A percentile compares a stretch with the other conserved stretches of the same genome.
These are phyloP conservation scores for Neotoxoptera formosana DNA, from an alignment of 1,140 invertebrate genomes.

Conservation along the genomic window DNA sequence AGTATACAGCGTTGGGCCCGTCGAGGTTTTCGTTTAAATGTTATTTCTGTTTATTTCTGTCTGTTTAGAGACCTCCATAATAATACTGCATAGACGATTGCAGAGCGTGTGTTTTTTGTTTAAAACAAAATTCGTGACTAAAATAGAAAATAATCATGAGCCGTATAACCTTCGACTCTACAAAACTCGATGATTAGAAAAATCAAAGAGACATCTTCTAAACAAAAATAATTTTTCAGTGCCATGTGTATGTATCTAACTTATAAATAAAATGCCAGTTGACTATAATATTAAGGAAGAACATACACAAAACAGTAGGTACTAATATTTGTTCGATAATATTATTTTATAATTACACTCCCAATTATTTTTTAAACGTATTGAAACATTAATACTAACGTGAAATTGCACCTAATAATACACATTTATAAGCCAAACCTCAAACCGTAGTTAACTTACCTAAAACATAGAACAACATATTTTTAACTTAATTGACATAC, in stretches of 20 bases:
- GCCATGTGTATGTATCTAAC: not conserved
- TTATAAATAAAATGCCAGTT: not conserved
- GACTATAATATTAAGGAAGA: not conserved
- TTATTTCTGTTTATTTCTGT: not conserved
- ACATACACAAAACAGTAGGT: not conserved
- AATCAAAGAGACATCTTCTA: not conserved
- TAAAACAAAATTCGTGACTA: conserved; percentile 26
- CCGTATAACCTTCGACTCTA: not conserved
- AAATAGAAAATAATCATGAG: conserved; percentile 7
- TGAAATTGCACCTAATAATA: not conserved
- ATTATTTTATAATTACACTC: too few relatives aligned
- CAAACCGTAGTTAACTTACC: not conserved
- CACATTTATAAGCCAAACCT: not conserved
- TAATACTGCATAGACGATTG: not conserved
- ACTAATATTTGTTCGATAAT: too few relatives aligned
- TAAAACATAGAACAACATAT: not conserved
- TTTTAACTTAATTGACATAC: not conserved
- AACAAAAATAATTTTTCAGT: not conserved
- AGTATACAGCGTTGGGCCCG: not conserved
- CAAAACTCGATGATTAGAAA: not conserved
- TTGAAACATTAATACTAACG: not conserved
- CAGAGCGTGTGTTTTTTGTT: not conserved
- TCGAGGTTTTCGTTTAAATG: not conserved
- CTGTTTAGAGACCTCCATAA: not conserved
- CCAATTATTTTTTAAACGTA: not conserved